phyloP scores from a whole-genome alignment of 2,888 invertebrate genomes.

The Ryuthela nishihirai region DNA sequence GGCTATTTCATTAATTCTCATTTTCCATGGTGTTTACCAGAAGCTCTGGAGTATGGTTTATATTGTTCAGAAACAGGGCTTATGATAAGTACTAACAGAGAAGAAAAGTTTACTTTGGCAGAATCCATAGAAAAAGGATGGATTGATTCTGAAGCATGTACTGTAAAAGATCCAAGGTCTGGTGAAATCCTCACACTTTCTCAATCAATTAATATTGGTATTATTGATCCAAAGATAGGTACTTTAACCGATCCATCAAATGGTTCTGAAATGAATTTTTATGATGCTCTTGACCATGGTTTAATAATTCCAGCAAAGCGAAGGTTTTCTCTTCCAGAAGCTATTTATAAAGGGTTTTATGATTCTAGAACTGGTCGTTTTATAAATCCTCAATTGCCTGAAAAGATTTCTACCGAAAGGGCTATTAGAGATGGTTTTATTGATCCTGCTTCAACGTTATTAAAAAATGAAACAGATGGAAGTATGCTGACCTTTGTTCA shows the following conservation, averaged over 20 bases:
- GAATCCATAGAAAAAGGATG: slow-evolving; percentile 54
- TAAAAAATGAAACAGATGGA: slow-evolving; percentile 70
- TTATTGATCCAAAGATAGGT: slow-evolving; percentile 76
- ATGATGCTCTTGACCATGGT: slow-evolving; percentile 78
- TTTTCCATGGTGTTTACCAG: slow-evolving; percentile 76
- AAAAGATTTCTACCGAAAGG: slow-evolving; percentile 72
- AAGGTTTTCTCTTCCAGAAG: slow-evolving; percentile 78
- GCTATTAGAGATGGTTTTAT: slow-evolving; percentile 80
- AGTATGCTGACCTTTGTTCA: slow-evolving; percentile 76
- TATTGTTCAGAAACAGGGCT: slow-evolving; percentile 72
- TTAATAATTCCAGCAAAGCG: slow-evolving; percentile 75
- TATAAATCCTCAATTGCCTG: slow-evolving; percentile 72
- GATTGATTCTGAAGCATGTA: slow-evolving; percentile 70
- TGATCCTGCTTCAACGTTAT: slow-evolving; percentile 79
- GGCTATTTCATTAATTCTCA: slow-evolving; percentile 47
- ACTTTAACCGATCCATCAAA: slow-evolving; percentile 70
- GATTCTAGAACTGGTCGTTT: slow-evolving; percentile 79
- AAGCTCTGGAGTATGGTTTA: slow-evolving; percentile 73
- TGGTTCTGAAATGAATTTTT: slow-evolving; percentile 69
- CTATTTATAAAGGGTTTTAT: slow-evolving; percentile 86
- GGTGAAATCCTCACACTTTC: slow-evolving; percentile 73
- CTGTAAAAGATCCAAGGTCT: slow-evolving; percentile 73
- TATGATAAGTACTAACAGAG: slow-evolving; percentile 62
- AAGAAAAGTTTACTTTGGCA: slow-evolving; percentile 54
- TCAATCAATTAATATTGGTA: slow-evolving; percentile 68